Conservation (phyloP, 2,113 vertebrate genomes). For the Eudyptes chrysolophus region DNA sequence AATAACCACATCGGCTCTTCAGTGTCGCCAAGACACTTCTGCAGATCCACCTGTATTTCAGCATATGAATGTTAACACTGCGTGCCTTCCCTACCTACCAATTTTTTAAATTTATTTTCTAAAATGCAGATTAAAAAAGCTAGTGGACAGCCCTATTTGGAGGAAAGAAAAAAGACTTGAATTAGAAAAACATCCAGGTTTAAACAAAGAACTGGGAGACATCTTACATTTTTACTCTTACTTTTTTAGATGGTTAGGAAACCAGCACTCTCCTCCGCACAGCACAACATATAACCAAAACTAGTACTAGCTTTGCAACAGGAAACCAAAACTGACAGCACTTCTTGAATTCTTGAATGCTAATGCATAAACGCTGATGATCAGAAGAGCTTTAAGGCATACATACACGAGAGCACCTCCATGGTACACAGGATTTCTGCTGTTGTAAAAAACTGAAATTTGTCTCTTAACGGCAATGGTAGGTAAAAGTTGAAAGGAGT, state of each 20-base stretch:
- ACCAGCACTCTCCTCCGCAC: not conserved
- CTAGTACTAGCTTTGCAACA: not conserved
- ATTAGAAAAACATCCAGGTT: not conserved
- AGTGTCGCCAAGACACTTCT: not conserved
- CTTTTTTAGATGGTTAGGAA: not conserved
- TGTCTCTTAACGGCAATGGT: not conserved
- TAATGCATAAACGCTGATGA: not conserved
- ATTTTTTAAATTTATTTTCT: not conserved
- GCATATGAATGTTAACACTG: not conserved
- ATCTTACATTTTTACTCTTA: not conserved
- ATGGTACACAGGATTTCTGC: not conserved
- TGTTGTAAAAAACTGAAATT: not conserved
- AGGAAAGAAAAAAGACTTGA: not conserved
- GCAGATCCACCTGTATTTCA: not conserved
- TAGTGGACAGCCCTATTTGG: not conserved
- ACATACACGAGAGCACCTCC: not conserved
- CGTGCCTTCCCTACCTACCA: not conserved
- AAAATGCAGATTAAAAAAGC: not conserved
- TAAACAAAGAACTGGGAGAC: not conserved
- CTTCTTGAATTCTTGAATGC: not conserved
- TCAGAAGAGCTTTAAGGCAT: not conserved
- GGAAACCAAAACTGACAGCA: not conserved
- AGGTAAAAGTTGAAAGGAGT: not conserved
- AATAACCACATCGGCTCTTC: not conserved
- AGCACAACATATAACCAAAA: not conserved